phyloP scores from a whole-genome alignment of 2,113 vertebrate species.

The Esox niger region DNA sequence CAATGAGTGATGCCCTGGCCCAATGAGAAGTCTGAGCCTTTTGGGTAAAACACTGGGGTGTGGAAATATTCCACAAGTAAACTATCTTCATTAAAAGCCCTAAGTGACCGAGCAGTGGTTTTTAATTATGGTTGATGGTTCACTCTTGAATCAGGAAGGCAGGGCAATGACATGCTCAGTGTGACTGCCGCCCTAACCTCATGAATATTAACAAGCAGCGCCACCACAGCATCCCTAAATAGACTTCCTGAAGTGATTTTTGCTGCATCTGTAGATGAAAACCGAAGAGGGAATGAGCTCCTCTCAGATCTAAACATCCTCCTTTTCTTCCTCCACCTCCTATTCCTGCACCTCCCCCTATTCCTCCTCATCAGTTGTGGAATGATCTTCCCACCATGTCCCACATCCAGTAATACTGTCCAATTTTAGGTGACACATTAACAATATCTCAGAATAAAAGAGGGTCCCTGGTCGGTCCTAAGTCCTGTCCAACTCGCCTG shows the following conservation, averaged over 20 bases:
- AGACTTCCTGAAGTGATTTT: constrained; percentile 62
- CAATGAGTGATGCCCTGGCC: too few species aligned
- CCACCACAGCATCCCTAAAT: too few species aligned
- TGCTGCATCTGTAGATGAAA: constrained; percentile 33
- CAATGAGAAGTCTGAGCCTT: too few species aligned
- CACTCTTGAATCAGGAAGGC: too few species aligned
- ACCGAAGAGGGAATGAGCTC: constrained; percentile 28
- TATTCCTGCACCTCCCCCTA: background rate
- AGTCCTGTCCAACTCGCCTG: too few species aligned
- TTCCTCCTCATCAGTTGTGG: background rate
- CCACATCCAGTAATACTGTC: background rate
- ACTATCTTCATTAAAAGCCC: too few species aligned
- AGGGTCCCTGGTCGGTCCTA: background rate
- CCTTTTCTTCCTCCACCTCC: background rate
- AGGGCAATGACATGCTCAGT: too few species aligned
- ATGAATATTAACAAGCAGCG: constrained; percentile 51
- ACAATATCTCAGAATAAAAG: background rate
- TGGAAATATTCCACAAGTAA: too few species aligned
- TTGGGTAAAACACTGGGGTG: too few species aligned
- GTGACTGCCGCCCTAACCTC: too few species aligned
- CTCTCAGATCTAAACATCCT: background rate
- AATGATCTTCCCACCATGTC: background rate
- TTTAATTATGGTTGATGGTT: too few species aligned
- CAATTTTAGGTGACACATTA: background rate
- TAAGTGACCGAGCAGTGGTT: too few species aligned